These are phyloP conservation scores for Drosophila mayaguana DNA, from an alignment of 2,888 invertebrate species.

Conservation along the genomic window DNA sequence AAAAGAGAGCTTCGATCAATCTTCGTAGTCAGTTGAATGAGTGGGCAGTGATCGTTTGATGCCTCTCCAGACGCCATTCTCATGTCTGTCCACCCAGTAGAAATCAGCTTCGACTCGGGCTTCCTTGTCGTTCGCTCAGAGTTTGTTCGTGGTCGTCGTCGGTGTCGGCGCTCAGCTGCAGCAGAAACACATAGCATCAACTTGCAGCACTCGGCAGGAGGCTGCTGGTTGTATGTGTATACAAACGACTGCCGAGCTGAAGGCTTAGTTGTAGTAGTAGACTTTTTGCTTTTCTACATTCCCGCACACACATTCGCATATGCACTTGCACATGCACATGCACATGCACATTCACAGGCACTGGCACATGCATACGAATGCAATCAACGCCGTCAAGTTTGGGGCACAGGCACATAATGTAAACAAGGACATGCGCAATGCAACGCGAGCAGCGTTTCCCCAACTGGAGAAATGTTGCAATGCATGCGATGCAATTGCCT, in stretches of 20 bases:
- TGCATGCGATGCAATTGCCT: conserved; percentile 74
- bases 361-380: conserved; percentile 43
- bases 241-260: conserved; percentile 21
- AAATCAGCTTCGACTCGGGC: conserved; percentile 16
- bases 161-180: conserved; percentile 64
- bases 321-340: not conserved
- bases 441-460: conserved; percentile 55
- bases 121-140: conserved; percentile 33
- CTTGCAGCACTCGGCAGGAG: conserved; percentile 30
- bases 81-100: not conserved
- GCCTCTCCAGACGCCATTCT: not conserved
- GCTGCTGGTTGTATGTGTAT: conserved; percentile 33
- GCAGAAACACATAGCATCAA: conserved; percentile 43
- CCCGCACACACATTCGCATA: conserved; percentile 35
- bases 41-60: conserved; percentile 14
- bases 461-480: conserved; percentile 74
- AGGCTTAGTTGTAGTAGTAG: conserved; percentile 73
- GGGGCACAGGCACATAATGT: conserved; percentile 71
- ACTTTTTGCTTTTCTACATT: conserved; percentile 78
- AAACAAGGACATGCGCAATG: conserved; percentile 79
- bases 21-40: not conserved
- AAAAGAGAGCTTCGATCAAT: not conserved
- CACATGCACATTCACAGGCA: conserved; percentile 3
- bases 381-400: conserved; percentile 43
- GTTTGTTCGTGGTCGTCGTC: conserved; percentile 20